Percentiles rank a stretch among this genome's conserved stretches.
These are phyloP conservation scores for Prunella himalayana DNA, from an alignment of 2,113 vertebrate species.

Conservation along the genomic window DNA sequence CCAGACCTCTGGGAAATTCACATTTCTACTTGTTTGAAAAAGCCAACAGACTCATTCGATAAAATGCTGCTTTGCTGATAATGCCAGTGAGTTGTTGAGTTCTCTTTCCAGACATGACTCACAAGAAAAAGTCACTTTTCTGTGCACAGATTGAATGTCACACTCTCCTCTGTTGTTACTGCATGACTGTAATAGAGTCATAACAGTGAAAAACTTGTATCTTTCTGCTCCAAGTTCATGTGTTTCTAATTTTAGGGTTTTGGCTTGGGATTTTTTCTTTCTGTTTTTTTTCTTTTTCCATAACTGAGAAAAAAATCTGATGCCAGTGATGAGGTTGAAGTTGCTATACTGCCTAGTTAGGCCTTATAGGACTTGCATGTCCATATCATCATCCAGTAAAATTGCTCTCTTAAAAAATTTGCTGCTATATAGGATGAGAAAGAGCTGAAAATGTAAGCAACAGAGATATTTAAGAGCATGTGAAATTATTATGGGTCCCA, in stretches of 20 bases:
- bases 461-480: not conserved
- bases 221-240: not conserved
- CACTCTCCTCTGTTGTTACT: not conserved
- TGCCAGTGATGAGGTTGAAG: not conserved
- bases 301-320: not conserved
- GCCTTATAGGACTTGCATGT: not conserved
- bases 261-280: not conserved
- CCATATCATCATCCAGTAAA: not conserved
- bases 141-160: not conserved
- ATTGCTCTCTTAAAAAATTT: not conserved
- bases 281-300: not conserved
- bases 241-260: not conserved
- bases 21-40: not conserved
- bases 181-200: not conserved
- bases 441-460: not conserved
- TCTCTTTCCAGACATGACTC: not conserved
- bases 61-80: not conserved
- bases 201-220: not conserved
- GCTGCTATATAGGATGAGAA: not conserved
- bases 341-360: not conserved
- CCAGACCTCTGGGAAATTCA: slow-evolving; percentile 35
- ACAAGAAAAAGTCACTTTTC: not conserved
- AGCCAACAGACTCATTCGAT: not conserved
- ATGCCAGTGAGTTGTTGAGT: not conserved
- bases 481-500: not conserved